Percentiles rank a stretch among this genome's conserved stretches.
phyloP scores from a whole-genome alignment of 2,888 invertebrate species.

The Mythimna pallens region DNA sequence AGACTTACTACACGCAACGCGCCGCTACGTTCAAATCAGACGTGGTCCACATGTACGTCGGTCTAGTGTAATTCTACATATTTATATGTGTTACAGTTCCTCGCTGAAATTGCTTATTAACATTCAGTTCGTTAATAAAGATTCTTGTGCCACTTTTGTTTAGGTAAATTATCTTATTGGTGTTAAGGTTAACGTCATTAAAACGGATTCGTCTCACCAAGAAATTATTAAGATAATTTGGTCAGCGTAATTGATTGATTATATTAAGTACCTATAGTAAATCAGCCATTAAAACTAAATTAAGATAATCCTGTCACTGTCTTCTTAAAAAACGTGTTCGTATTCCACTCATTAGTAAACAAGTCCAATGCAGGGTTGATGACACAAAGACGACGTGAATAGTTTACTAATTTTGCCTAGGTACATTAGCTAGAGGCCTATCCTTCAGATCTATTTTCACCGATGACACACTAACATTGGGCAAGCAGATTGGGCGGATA shows the following conservation, averaged over 20 bases:
- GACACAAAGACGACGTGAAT: slow-evolving; percentile 21
- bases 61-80: too few species aligned
- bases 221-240: neutral
- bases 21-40: too few species aligned
- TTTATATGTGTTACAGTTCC: too few species aligned
- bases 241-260: neutral
- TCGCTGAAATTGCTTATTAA: too few species aligned
- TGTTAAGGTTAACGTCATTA: neutral
- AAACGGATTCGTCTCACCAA: neutral
- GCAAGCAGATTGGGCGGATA: neutral
- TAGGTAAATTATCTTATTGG: neutral
- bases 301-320: neutral
- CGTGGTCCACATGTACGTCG: too few species aligned
- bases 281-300: neutral
- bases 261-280: neutral
- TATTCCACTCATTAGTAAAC: neutral
- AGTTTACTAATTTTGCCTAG: slow-evolving; percentile 14
- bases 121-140: too few species aligned
- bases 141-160: neutral
- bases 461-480: slow-evolving; percentile 5
- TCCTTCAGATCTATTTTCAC: slow-evolving; percentile 18
- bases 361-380: neutral
- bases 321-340: neutral
- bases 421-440: neutral
- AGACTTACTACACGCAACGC: too few species aligned